Evolutionary conservation across 2,888 invertebrate species (phyloP).

Genomic region (Eupithecia centaureata): DNA sequence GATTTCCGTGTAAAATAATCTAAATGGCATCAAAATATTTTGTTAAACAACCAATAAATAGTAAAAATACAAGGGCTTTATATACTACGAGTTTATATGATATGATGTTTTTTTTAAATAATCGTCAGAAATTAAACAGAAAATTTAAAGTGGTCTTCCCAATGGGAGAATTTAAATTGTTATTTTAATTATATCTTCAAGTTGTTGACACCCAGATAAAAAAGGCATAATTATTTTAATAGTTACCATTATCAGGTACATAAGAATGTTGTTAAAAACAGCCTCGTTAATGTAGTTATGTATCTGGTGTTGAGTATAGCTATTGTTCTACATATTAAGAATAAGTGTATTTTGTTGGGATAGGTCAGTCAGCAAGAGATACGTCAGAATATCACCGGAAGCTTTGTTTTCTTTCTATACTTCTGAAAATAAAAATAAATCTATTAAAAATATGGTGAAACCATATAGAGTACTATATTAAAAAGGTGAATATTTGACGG

Average conservation of each 20-base stretch:
- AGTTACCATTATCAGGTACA: background rate
- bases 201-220: background rate
- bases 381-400: background rate
- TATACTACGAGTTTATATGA: background rate
- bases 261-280: background rate
- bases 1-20: slow-evolving; percentile 29
- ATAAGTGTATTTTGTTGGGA: no score
- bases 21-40: slow-evolving; percentile 29
- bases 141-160: background rate
- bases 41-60: slow-evolving; percentile 8
- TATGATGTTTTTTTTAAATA: background rate
- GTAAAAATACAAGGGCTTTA: background rate
- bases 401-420: no score
- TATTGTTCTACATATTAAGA: no score
- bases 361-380: background rate
- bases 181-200: background rate
- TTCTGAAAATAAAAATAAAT: background rate
- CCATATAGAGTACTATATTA: no score
- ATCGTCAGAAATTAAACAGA: background rate
- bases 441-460: background rate
- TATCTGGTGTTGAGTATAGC: no score
- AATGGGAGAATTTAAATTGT: background rate
- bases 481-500: no score
- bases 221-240: background rate
- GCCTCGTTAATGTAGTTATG: background rate